Conservation (phyloP, 2,888 invertebrate species). For the Mactromeris polynyma region DNA sequence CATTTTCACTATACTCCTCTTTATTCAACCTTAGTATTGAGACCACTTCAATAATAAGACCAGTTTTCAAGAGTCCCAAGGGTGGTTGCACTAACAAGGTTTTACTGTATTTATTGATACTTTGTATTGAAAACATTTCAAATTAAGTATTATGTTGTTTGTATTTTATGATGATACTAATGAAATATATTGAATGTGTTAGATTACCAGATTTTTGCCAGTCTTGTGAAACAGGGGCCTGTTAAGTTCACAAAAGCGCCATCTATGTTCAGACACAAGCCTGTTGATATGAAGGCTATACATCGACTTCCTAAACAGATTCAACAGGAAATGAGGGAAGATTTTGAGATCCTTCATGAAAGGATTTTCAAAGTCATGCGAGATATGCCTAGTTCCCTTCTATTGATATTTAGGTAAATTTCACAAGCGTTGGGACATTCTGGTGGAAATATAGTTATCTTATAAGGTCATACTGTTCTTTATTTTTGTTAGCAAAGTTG, state of each 20-base stretch:
- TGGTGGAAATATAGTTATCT: neutral
- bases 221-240: conserved; percentile 81
- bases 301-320: conserved; percentile 78
- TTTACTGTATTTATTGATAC: too few species aligned
- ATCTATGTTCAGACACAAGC: conserved; percentile 75
- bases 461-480: too few species aligned
- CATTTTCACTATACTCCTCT: too few species aligned
- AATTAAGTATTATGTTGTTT: neutral
- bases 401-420: conserved; percentile 90
- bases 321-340: conserved; percentile 77
- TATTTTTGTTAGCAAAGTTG: too few species aligned
- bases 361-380: conserved; percentile 88
- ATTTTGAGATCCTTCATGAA: conserved; percentile 80
- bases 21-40: too few species aligned
- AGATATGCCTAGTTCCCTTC: conserved; percentile 89
- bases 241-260: conserved; percentile 76
- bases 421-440: neutral
- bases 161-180: neutral
- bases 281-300: conserved; percentile 77
- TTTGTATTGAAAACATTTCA: too few species aligned
- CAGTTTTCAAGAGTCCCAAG: too few species aligned
- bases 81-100: too few species aligned
- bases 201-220: conserved; percentile 84
- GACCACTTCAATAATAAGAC: too few species aligned
- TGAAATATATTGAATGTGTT: neutral